A percentile compares a stretch with the other conserved stretches of the same genome.
Conservation (phyloP, 2,888 invertebrate species). For the Tachina lurida region DNA sequence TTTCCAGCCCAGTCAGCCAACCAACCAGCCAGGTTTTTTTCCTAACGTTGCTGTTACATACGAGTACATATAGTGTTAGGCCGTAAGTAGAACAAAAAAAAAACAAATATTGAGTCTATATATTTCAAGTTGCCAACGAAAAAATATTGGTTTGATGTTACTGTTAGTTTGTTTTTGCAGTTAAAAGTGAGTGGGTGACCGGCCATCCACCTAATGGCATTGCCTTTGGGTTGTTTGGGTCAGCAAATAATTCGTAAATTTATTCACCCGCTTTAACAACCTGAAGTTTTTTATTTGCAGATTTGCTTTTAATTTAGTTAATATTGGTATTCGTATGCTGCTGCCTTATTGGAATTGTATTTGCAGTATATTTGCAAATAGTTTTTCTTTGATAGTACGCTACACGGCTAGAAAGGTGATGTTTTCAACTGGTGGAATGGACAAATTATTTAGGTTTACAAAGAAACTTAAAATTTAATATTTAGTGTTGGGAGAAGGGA, state of each 20-base stretch:
- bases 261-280: conserved; percentile 57
- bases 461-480: no score
- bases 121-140: conserved; percentile 4
- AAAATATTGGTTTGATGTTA: conserved; percentile 9
- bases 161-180: conserved; percentile 30
- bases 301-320: conserved; percentile 25
- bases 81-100: conserved; percentile 6
- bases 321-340: not conserved
- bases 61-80: not conserved
- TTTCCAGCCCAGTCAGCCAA: not conserved
- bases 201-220: conserved; percentile 58
- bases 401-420: not conserved
- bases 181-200: conserved; percentile 22
- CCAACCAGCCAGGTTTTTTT: not conserved
- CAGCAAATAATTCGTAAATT: conserved; percentile 68
- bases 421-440: not conserved
- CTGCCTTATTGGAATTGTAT: conserved; percentile 13
- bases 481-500: no score
- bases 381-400: not conserved
- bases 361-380: not conserved
- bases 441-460: no score
- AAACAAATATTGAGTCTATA: conserved; percentile 13
- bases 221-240: conserved; percentile 62
- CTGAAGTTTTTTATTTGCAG: conserved; percentile 30
- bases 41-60: not conserved